Evolutionary conservation across 2,888 invertebrate genomes (phyloP).

Genomic region (Hydrotaea diabolus): DNA sequence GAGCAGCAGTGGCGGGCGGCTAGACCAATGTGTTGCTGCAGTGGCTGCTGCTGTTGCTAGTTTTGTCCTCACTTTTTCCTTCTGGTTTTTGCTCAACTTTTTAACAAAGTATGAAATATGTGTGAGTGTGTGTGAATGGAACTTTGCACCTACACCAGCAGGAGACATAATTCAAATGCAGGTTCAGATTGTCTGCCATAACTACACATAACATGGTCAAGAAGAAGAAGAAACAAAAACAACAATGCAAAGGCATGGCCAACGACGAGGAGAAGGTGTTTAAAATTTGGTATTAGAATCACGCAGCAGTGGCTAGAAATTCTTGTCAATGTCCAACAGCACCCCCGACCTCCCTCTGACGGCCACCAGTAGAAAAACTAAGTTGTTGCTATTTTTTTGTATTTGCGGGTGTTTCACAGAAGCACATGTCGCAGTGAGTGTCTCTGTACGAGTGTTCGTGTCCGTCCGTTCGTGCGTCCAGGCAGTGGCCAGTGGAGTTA

Average conservation of each 20-base stretch:
- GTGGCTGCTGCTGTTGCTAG: background rate
- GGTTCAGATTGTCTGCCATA: slow-evolving; percentile 40
- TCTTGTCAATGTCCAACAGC: slow-evolving; percentile 32
- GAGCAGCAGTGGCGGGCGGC: background rate
- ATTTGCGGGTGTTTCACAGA: slow-evolving; percentile 24
- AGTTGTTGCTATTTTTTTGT: background rate
- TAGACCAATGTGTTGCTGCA: background rate
- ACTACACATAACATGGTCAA: slow-evolving; percentile 9
- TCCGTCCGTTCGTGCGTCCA: background rate
- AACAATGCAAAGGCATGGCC: background rate
- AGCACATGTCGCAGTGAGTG: background rate
- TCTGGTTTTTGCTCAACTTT: background rate
- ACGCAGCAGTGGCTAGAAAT: slow-evolving; percentile 57
- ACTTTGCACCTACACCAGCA: slow-evolving; percentile 29
- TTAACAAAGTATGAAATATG: slow-evolving; percentile 6
- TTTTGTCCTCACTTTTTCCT: background rate
- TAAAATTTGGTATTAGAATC: slow-evolving; percentile 60
- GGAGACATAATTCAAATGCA: slow-evolving; percentile 62
- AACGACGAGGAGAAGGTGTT: slow-evolving; percentile 47
- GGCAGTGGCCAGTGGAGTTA: slow-evolving; percentile 48
- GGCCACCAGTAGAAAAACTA: background rate
- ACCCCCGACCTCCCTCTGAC: background rate
- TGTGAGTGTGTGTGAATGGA: slow-evolving; percentile 29
- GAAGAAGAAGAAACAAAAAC: slow-evolving; percentile 20
- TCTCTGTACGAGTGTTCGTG: background rate